Evolutionary conservation across 2,888 invertebrate species (phyloP).

Genomic region (Alcis repandata): DNA sequence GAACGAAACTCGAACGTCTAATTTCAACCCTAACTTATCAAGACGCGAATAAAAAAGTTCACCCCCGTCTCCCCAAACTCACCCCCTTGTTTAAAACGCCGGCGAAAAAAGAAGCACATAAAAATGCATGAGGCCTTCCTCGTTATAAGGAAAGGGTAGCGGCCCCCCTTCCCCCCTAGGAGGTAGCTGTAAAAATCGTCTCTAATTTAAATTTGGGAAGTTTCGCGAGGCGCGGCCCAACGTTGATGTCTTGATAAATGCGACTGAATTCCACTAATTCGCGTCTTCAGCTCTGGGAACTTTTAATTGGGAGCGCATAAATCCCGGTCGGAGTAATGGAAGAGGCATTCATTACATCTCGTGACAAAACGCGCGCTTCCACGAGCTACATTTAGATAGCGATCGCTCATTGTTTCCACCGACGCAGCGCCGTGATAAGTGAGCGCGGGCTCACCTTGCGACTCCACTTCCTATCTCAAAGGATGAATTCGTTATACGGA

Average conservation of each 20-base stretch:
- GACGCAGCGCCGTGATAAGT: constrained; percentile 28
- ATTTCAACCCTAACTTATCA: constrained; percentile 88
- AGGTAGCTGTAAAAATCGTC: constrained; percentile 87
- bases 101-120: constrained; percentile 88
- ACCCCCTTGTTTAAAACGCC: constrained; percentile 87
- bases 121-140: constrained; percentile 88
- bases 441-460: background rate
- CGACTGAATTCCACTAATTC: constrained; percentile 84
- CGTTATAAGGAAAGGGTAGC: constrained; percentile 87
- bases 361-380: constrained; percentile 76
- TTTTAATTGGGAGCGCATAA: constrained; percentile 85
- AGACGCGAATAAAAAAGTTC: constrained; percentile 87
- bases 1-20: constrained; percentile 87
- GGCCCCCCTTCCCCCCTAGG: constrained; percentile 74
- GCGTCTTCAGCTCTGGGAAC: constrained; percentile 80
- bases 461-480: background rate
- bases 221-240: constrained; percentile 82
- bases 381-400: constrained; percentile 76
- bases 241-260: constrained; percentile 87
- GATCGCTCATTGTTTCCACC: constrained; percentile 80
- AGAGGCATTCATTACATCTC: constrained; percentile 78
- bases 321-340: constrained; percentile 76
- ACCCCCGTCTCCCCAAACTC: constrained; percentile 82
- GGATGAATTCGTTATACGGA: background rate
- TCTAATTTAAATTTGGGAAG: constrained; percentile 87